Evolutionary conservation across 1,140 invertebrate genomes (phyloP), one percentile per base, ranked within the genome.

Genomic region (Daktulosphaira vitifoliae): DNA sequence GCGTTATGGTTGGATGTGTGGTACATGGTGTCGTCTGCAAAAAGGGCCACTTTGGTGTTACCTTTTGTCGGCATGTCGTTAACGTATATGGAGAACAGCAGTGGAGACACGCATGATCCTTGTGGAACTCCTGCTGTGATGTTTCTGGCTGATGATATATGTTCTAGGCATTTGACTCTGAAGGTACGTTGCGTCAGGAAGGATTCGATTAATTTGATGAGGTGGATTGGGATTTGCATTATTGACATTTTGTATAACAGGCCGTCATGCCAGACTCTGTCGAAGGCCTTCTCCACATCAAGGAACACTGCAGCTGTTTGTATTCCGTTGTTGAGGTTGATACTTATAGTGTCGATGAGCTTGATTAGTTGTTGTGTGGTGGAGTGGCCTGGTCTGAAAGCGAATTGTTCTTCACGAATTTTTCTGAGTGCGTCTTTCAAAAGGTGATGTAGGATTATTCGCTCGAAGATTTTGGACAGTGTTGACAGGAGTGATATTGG

Each of bases 241-340:
- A 9, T 15, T 2, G 18, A 9, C 3, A 50, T 22, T 50, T 65
- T 65, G n/a, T 54, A 20, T 2, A 54, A 2, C 13, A 54, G 65
- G 2, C 72, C 73, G 16, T 71, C 54, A 42, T 75, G 71, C 73
- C 73, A n/a, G n/a, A n/a, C n/a, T n/a, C n/a, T n/a, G n/a, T n/a
- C n/a, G n/a, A n/a, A n/a, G n/a, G n/a, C n/a, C n/a, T n/a, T n/a
- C n/a, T n/a, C n/a, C n/a, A n/a, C n/a, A n/a, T n/a, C n/a, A n/a
- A n/a, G n/a, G n/a, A 72, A n/a, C n/a, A n/a, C n/a, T n/a, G n/a
- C n/a, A n/a, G n/a, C 52, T 25, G 66, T 67, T 48, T 54, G 65
- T 64, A 65, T 54, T 22, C 59, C 50, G 49, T 68, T 25, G 48
- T 70, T 54, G 2, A 22, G 71, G n/a, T n/a, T n/a, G n/a, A n/a